These are phyloP conservation scores for Euzophera pinguis DNA, from an alignment of 2,888 invertebrate genomes.

Conservation along the genomic window DNA sequence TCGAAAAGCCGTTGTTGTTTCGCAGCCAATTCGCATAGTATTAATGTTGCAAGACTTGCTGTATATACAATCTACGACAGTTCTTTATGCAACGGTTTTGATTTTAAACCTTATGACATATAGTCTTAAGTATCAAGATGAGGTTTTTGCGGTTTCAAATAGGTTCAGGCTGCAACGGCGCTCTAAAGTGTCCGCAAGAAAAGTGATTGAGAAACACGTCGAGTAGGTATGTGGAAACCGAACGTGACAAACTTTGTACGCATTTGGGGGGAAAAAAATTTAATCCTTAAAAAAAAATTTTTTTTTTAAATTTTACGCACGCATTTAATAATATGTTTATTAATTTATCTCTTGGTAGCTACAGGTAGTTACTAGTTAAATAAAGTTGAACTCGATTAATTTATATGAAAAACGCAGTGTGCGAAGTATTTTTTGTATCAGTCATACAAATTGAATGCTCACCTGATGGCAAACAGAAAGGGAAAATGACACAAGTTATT, in stretches of 20 bases:
- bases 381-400: too few relatives aligned
- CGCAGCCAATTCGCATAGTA: conserved; percentile 40
- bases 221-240: conserved; percentile 4
- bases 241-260: background rate
- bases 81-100: background rate
- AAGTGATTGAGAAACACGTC: conserved; percentile 4
- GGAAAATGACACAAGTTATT: too few relatives aligned
- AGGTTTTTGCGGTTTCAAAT: conserved; percentile 27
- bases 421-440: too few relatives aligned
- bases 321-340: too few relatives aligned
- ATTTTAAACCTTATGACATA: background rate
- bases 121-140: too few relatives aligned
- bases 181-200: conserved; percentile 1
- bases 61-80: conserved; percentile 1
- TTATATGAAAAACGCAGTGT: too few relatives aligned
- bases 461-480: too few relatives aligned
- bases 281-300: too few relatives aligned
- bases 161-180: conserved; percentile 16
- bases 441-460: too few relatives aligned
- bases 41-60: conserved; percentile 35
- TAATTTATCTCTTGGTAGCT: too few relatives aligned
- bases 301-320: too few relatives aligned
- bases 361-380: too few relatives aligned
- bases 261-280: background rate
- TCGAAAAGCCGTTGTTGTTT: conserved; percentile 48